Evolutionary conservation across 2,888 invertebrate genomes (phyloP), one percentile per base, ranked within the genome.

Genomic region (Dynastes grantii): DNA sequence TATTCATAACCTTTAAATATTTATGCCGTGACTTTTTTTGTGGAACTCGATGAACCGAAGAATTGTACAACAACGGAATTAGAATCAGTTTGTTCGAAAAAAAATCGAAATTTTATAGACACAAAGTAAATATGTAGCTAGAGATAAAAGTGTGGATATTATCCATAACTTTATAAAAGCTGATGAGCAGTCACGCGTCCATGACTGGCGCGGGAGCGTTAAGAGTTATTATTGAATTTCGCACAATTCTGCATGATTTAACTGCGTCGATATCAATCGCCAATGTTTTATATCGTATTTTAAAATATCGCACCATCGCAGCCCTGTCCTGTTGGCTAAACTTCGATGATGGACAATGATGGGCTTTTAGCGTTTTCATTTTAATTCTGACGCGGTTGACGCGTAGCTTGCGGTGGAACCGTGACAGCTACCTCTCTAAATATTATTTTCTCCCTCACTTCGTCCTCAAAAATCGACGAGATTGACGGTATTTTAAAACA

Each of bases 341-440:
- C 55, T 22, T 22, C 4, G 16, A 16, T 58, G 55, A 58, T 9
- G 22, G 55, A 58, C 55, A 22, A 2, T 40, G 40, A 67, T 67
- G 45, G n/a, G 22, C 63, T 63, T 29, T 63, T 16, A 67, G 45
- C 45, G 22, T 45, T 67, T 64, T 67, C 13, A 67, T 67, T 67
- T 64, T 45, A 58, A 58, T 58, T 22, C 22, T 16, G 6, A 22
- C 16, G 22, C 2, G 16, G 16, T 55, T 55, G 22, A 55, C 22
- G 55, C 22, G 55, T 8, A 8, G 27, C 55, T 55, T 55, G 55
- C 22, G 55, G 55, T 55, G 1, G 16, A 55, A 22, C 8, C 16
- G 8, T 55, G 55, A 55, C 55, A 22, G 55, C 16, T 16, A 16
- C n/a, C n/a, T 58, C 22, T 58, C 8, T 6, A 58, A 58, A 58